Evolutionary conservation across 1,140 invertebrate genomes (phyloP), one percentile per base, ranked within the genome.

Genomic region (Trichonephila clavipes): DNA sequence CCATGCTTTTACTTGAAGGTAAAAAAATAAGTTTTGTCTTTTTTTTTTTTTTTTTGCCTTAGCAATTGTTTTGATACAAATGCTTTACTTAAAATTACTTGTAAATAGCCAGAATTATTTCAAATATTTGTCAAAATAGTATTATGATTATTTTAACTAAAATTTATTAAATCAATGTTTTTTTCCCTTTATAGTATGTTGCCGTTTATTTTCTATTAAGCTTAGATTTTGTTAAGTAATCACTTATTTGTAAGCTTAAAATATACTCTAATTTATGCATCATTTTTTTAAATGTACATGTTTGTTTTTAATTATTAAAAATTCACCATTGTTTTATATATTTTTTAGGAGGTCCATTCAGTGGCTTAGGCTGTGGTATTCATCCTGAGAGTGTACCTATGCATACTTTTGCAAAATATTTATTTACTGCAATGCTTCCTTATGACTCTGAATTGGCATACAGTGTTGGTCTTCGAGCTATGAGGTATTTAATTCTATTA

Each of bases 321-420:
- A 10, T 10, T 51, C 51, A 51, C 5, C 51, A 51, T 51, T 3
- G 51, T 51, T 51, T 51, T 51, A 12, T 51, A 7, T 51, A 51
- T 40, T 94, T n/a, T 66, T 97, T 97, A 95, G 97, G 97, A 28
- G 98, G 98, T 0, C 97, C 97, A 0, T 97, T 97, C 10, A 97
- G 97, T 95, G 98, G 97, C 16, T 96, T 97, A 62, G 98, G 97
- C 51, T 96, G 97, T 82, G 97, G 97, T 28, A 97, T 98, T 92
- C 97, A 98, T 95, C 97, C 97, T 1, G 97, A 98, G 95, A 96
- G 96, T 94, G 96, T 98, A 85, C 98, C 98, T 21, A 98, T 98
- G 96, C 98, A 98, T 95, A 98, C 97, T 59, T 98, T 98, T 96
- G 98, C 98, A 21, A 96, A 97, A 92, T 98, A 97, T 95, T 96